These are phyloP conservation scores for Apodemia zela DNA, from an alignment of 2,888 invertebrate genomes.

Conservation along the genomic window DNA sequence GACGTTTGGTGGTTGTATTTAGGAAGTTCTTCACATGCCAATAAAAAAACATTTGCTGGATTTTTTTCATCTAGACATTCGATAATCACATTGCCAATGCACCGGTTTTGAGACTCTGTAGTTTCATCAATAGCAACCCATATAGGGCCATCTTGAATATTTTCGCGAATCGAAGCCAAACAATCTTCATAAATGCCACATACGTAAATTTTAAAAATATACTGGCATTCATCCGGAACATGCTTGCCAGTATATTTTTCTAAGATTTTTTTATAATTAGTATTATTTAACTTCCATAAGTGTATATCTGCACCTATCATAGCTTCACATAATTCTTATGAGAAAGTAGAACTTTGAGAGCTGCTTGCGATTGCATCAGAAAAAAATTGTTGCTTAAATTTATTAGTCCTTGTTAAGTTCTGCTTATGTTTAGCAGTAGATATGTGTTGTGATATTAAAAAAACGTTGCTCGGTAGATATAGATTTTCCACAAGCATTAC, in stretches of 20 bases:
- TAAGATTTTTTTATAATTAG: conserved; percentile 3
- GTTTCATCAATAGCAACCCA: conserved; percentile 8
- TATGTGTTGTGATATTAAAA: conserved; percentile 14
- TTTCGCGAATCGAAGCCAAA: not conserved
- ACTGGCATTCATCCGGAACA: not conserved
- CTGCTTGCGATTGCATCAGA: conserved; percentile 20
- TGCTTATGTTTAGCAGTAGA: conserved; percentile 20
- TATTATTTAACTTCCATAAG: conserved; percentile 17
- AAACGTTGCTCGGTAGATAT: conserved; percentile 20
- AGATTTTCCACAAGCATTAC: conserved; percentile 21
- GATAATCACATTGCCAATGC: conserved; percentile 3
- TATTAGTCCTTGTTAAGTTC: conserved; percentile 20
- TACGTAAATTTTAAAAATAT: not conserved
- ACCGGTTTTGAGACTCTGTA: not conserved
- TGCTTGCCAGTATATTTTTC: not conserved
- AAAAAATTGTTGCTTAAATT: conserved; percentile 21
- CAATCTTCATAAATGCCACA: not conserved
- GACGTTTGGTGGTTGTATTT: too few relatives aligned
- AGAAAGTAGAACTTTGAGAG: conserved; percentile 20
- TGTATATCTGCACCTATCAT: not conserved
- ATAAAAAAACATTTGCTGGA: not conserved
- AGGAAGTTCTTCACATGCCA: not conserved
- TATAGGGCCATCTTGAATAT: too few relatives aligned
- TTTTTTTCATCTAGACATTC: not conserved
- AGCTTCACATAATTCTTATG: conserved; percentile 20